Evolutionary conservation across 1,140 invertebrate genomes (phyloP).

Genomic region (Parapsyche elsis): DNA sequence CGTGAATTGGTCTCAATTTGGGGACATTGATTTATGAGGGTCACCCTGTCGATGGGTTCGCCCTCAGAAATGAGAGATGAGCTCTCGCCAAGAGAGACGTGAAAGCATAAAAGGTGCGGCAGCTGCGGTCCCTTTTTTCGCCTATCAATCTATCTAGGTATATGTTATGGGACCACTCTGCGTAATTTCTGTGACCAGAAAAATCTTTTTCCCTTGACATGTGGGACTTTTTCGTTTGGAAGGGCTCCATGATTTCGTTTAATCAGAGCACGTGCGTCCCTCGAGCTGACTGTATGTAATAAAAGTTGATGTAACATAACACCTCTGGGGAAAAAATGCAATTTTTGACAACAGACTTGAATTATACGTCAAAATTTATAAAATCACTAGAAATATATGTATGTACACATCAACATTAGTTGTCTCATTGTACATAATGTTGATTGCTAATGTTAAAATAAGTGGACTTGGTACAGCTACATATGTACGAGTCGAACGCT

Average conservation of each 20-base stretch:
- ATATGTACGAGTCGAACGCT: too few relatives aligned
- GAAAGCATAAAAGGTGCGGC: slow-evolving; percentile 9
- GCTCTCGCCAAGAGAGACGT: slow-evolving; percentile 7
- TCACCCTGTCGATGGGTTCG: slow-evolving; percentile 9
- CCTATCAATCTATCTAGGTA: slow-evolving; percentile 32
- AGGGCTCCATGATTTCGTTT: not conserved
- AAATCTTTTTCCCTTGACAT: not conserved
- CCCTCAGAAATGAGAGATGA: slow-evolving; percentile 29
- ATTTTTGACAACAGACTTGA: not conserved
- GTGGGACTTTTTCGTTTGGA: not conserved
- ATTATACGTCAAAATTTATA: too few relatives aligned
- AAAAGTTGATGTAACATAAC: not conserved
- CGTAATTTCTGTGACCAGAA: slow-evolving; percentile 1
- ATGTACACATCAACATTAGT: too few relatives aligned
- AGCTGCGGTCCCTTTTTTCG: slow-evolving; percentile 3
- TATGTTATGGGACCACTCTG: not conserved
- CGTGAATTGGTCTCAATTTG: slow-evolving; percentile 1
- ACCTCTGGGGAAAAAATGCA: not conserved
- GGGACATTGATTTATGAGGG: slow-evolving; percentile 27
- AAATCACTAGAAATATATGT: too few relatives aligned
- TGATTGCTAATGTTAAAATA: too few relatives aligned
- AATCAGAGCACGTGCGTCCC: not conserved
- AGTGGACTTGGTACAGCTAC: too few relatives aligned
- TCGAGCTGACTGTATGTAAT: not conserved
- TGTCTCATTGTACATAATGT: too few relatives aligned